Base-by-base conservation (phyloP, 2,797 vertebrate genomes). In the Labeo calbasu region DNA sequence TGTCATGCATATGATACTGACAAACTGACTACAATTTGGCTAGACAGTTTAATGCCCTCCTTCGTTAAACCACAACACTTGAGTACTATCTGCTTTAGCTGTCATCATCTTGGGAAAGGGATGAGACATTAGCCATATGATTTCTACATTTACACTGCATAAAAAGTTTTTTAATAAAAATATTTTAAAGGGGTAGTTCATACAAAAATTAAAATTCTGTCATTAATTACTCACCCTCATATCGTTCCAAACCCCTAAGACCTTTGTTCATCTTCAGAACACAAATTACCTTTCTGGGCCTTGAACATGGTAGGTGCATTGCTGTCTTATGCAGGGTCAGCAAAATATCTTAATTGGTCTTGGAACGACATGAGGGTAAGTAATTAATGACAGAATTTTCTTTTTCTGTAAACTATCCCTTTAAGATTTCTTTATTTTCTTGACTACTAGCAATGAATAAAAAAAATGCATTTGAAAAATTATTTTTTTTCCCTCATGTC, bases 1-100 rank as follows among this genome's bases (percentile, higher is more conserved):
- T 93, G 92, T 93, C 86, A 93, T 93, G 93, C 91, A 93, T 92
- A 93, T 92, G 86, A 84, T 69, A 5, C 50, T 77, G 81, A 91
- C 32, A 36, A 36, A 36, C 89, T 89, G 90, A 87, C 90, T 70
- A 85, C 59, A 78, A 87, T 48, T 78, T 87, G 89, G 90, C 88
- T 89, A 91, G 73, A 88, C 80, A 88, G 70, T 88, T 88, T 85
- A 82, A 89, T 77, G 85, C 86, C 36, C 63, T 15, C 10, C 19
- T 50, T 79, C 36, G 2, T 32, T 82, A 63, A 86, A 70, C 46
- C 36, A n/a, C 36, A 80, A 78, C 68, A 48, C 32, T 51, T 46
- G 23, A 57, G 59, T 25, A 46, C 32, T 81, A 40, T 40, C 57
- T 61, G 19, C 2, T 78, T 73, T n/a, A 17, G 65, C 25, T 79